These are phyloP conservation scores for Calephelis virginiensis DNA, from an alignment of 1,140 invertebrate genomes.

Conservation along the genomic window DNA sequence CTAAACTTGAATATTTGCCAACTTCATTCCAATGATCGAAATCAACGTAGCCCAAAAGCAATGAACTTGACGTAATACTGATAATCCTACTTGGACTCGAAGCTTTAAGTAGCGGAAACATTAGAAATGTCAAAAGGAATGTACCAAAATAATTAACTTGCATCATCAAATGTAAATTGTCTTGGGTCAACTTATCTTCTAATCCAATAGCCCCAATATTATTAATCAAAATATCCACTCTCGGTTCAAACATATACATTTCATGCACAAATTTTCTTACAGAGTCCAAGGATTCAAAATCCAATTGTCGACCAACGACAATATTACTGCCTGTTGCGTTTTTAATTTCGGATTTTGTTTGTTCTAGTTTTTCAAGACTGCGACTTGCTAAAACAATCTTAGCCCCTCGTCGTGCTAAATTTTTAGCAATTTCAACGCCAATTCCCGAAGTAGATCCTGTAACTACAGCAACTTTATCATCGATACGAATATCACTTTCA, in stretches of 20 bases:
- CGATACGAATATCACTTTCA: constrained; percentile 78
- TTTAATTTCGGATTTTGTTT: constrained; percentile 81
- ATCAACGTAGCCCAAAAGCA: constrained; percentile 81
- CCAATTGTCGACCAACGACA: constrained; percentile 68
- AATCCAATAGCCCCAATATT: constrained; percentile 74
- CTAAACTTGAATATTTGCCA: constrained; percentile 63
- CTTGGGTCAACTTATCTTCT: constrained; percentile 59
- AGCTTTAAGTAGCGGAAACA: constrained; percentile 79
- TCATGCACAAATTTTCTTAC: constrained; percentile 42
- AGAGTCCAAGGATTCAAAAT: constrained; percentile 48
- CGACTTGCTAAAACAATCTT: constrained; percentile 89
- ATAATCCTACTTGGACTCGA: constrained; percentile 80
- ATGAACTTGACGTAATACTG: constrained; percentile 68
- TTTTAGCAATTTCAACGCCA: constrained; percentile 87
- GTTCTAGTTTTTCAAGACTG: constrained; percentile 79
- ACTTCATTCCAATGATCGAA: constrained; percentile 81
- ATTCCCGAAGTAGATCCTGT: constrained; percentile 90
- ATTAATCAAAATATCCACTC: constrained; percentile 80
- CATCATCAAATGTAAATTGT: constrained; percentile 78
- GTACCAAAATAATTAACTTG: constrained; percentile 79
- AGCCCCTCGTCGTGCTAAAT: constrained; percentile 88
- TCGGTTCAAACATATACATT: constrained; percentile 56
- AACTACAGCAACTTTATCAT: constrained; percentile 92
- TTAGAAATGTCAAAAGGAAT: constrained; percentile 79
- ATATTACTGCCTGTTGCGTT: constrained; percentile 67